phyloP scores from a whole-genome alignment of 1,140 invertebrate genomes.

The Lepeophtheirus salmonis region DNA sequence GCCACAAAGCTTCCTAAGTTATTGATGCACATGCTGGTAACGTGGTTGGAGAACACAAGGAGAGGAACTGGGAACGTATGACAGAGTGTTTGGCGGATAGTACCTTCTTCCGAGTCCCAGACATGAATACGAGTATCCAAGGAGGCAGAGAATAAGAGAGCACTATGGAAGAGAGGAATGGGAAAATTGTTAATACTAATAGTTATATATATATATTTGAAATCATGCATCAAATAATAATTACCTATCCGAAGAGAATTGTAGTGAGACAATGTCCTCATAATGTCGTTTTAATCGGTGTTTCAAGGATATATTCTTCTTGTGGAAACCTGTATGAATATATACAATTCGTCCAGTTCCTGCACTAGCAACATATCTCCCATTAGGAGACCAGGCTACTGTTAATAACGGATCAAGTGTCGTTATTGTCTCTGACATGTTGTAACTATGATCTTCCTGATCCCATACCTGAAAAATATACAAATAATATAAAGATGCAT shows the following conservation, averaged over 20 bases:
- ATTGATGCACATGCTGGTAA: background rate
- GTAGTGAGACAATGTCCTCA: background rate
- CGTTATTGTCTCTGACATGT: background rate
- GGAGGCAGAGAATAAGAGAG: background rate
- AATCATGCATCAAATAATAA: background rate
- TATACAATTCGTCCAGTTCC: background rate
- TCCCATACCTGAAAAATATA: background rate
- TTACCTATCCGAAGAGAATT: background rate
- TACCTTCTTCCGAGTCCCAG: background rate
- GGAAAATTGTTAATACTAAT: background rate
- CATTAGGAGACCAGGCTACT: background rate
- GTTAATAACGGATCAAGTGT: background rate
- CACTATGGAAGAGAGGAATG: background rate
- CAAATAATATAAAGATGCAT: no score
- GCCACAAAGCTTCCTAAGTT: background rate
- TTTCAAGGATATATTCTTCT: background rate
- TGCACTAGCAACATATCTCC: background rate
- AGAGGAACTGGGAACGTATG: background rate
- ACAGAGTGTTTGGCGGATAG: background rate
- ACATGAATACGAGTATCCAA: background rate
- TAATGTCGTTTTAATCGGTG: background rate
- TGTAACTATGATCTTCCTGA: background rate
- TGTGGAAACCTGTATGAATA: background rate
- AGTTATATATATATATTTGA: background rate
- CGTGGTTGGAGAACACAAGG: background rate